These are phyloP conservation scores for Ailurus styani DNA, from an alignment of 2,113 vertebrate species.

Conservation along the genomic window DNA sequence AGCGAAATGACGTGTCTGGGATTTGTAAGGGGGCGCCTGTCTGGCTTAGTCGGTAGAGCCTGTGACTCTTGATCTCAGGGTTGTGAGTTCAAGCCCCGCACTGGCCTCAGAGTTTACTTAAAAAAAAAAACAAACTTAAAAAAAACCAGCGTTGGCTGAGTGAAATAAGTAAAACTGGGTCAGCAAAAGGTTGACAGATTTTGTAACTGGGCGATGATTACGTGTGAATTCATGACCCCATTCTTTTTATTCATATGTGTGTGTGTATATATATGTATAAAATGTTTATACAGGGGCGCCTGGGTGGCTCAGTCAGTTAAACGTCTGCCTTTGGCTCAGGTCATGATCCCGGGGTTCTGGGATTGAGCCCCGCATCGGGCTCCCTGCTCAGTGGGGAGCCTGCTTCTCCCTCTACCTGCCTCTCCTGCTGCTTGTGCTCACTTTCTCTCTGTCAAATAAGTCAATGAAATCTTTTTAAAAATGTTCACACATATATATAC, in stretches of 20 bases:
- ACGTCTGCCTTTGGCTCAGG: neutral
- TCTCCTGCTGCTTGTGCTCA: too few relatives aligned
- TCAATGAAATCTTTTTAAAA: neutral
- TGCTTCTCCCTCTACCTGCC: neutral
- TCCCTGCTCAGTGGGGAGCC: neutral
- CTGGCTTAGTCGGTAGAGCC: neutral
- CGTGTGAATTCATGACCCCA: neutral
- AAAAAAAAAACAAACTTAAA: too few relatives aligned
- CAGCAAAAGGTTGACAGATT: neutral
- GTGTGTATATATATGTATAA: neutral
- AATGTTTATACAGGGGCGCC: neutral
- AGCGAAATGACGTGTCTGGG: neutral
- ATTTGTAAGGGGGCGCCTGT: neutral
- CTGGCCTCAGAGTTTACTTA: neutral
- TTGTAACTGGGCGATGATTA: neutral
- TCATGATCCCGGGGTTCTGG: neutral
- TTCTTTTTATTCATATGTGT: neutral
- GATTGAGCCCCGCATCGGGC: neutral
- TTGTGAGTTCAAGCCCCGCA: neutral
- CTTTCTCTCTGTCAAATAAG: neutral
- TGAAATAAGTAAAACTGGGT: neutral
- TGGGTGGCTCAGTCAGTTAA: neutral
- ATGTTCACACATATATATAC: neutral
- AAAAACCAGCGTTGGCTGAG: neutral
- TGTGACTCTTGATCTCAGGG: neutral